A percentile compares a stretch with the other conserved stretches of the same genome.
phyloP scores from a whole-genome alignment of 2,113 vertebrate genomes.

The Tursiops truncatus region DNA sequence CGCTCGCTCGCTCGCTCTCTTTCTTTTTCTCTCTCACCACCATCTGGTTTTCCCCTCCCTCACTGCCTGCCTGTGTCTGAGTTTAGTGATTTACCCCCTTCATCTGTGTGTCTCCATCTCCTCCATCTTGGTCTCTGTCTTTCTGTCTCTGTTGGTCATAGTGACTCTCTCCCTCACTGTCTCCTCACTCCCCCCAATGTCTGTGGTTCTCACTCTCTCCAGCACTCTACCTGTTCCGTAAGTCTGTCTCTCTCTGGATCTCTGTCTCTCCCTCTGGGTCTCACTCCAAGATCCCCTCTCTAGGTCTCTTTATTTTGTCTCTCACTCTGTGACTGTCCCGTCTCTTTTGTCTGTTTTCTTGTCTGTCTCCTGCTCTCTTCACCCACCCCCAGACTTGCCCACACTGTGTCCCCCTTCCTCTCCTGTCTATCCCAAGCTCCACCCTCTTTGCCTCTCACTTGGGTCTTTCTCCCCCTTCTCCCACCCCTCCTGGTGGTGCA shows the following conservation, averaged over 20 bases:
- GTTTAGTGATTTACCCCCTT: not conserved
- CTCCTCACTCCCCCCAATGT: accelerated
- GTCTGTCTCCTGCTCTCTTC: not conserved
- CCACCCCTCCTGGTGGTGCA: not conserved
- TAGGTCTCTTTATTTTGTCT: not conserved
- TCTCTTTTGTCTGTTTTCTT: constrained; percentile 60
- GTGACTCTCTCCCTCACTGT: not conserved
- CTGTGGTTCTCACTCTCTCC: not conserved
- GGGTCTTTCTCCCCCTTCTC: not conserved
- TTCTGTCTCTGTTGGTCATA: not conserved
- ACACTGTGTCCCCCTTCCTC: not conserved
- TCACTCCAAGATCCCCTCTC: not conserved
- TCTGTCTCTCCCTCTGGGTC: not conserved
- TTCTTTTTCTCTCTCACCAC: not conserved
- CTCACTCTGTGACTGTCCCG: not conserved
- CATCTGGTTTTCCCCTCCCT: not conserved
- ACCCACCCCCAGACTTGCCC: not conserved
- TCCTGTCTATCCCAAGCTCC: not conserved
- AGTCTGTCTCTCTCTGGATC: not conserved
- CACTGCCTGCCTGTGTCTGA: not conserved
- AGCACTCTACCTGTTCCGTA: no score
- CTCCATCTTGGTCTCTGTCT: not conserved
- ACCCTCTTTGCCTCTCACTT: not conserved
- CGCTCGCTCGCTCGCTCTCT: not conserved
- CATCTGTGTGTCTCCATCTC: not conserved